Conservation (phyloP, 2,888 invertebrate species). For the Thereva nobilitata region DNA sequence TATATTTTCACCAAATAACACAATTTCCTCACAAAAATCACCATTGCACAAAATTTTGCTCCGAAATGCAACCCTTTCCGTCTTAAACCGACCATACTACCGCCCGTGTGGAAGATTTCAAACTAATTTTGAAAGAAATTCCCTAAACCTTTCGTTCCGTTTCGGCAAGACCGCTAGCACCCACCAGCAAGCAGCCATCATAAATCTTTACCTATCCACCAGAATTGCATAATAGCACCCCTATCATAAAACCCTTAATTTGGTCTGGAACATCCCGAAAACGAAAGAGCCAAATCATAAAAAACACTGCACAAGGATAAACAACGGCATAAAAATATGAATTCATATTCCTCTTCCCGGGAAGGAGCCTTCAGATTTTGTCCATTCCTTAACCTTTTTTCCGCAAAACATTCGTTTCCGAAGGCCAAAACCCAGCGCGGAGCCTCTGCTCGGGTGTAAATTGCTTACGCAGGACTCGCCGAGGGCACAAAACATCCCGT, state of each 20-base stretch:
- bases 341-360: conserved; percentile 24
- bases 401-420: conserved; percentile 6
- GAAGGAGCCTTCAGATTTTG: conserved; percentile 6
- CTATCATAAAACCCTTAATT: conserved; percentile 35
- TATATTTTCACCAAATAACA: neutral
- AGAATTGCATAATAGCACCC: conserved; percentile 35
- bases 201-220: conserved; percentile 13
- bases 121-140: conserved; percentile 57
- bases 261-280: conserved; percentile 11
- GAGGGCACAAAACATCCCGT: neutral
- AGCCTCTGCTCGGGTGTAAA: conserved; percentile 6
- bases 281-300: conserved; percentile 9
- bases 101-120: conserved; percentile 49
- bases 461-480: conserved; percentile 7
- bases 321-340: conserved; percentile 29
- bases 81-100: conserved; percentile 47
- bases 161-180: conserved; percentile 5
- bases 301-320: conserved; percentile 12
- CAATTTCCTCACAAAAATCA: too few species aligned
- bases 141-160: conserved; percentile 44
- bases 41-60: conserved; percentile 37
- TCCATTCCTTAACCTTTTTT: neutral
- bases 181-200: conserved; percentile 12
- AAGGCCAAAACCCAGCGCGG: conserved; percentile 18
- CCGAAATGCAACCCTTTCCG: conserved; percentile 21